Conservation (phyloP, 2,888 invertebrate species). For the Cyaniris semiargus region DNA sequence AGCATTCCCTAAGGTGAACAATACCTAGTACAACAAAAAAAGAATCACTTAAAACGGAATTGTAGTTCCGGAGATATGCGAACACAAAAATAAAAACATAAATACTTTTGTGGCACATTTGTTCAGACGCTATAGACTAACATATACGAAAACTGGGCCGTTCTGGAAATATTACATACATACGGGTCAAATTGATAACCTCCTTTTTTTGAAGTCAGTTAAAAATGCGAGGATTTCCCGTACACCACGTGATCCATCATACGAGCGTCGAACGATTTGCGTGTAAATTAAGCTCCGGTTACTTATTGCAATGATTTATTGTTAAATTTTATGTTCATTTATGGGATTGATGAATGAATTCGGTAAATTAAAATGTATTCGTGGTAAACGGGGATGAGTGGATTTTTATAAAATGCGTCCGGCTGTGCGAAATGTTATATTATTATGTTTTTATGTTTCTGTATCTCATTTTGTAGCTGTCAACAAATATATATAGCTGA, state of each 20-base stretch:
- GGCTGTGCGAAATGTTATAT: neutral
- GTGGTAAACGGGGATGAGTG: constrained; percentile 9
- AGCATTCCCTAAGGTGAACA: no score
- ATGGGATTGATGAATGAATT: constrained; percentile 36
- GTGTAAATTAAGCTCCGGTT: constrained; percentile 53
- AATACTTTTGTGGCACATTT: no score
- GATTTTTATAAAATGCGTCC: neutral
- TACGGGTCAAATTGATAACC: no score
- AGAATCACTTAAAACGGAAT: no score
- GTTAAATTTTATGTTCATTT: constrained; percentile 53
- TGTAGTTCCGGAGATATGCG: no score
- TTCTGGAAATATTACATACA: no score
- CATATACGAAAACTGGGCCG: no score
- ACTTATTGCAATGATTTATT: constrained; percentile 65
- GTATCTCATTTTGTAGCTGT: neutral
- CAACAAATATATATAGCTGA: no score
- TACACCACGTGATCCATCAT: constrained; percentile 77
- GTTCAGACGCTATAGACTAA: no score
- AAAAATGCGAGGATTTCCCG: constrained; percentile 76
- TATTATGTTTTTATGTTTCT: neutral
- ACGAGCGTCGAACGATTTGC: constrained; percentile 51
- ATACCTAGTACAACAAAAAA: no score
- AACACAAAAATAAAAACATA: no score
- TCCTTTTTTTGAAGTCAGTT: no score
- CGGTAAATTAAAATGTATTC: constrained; percentile 29